Evolutionary conservation across 2,113 vertebrate species (phyloP).

Genomic region (Caranx melampygus): DNA sequence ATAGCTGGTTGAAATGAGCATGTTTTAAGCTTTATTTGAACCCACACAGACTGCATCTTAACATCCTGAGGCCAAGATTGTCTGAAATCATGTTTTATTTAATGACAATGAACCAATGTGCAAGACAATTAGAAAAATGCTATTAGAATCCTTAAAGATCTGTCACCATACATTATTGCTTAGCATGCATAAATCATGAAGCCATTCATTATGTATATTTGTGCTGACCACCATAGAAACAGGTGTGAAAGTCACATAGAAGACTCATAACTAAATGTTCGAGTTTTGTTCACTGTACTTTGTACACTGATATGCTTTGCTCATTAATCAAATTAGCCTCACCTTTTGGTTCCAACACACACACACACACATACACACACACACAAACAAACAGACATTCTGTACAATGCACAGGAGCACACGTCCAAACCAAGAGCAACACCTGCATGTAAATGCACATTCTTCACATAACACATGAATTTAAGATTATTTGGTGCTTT

Average conservation of each 20-base stretch:
- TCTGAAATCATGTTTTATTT: slow-evolving; percentile 44
- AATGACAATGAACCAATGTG: slow-evolving; percentile 28
- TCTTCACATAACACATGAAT: background rate
- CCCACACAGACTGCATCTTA: background rate
- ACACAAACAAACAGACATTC: too few relatives aligned
- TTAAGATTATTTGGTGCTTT: slow-evolving; percentile 16
- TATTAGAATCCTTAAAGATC: slow-evolving; percentile 30
- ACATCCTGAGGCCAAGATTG: slow-evolving; percentile 2
- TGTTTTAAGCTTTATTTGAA: slow-evolving; percentile 1
- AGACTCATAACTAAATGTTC: slow-evolving; percentile 43
- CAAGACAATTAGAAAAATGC: slow-evolving; percentile 25
- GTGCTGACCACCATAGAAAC: slow-evolving; percentile 50
- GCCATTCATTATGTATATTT: slow-evolving; percentile 55
- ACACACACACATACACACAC: background rate
- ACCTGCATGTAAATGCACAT: background rate
- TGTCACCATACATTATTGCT: slow-evolving; percentile 43
- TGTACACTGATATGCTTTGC: slow-evolving; percentile 25
- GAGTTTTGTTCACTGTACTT: background rate
- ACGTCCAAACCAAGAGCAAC: background rate
- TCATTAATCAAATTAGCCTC: slow-evolving; percentile 43
- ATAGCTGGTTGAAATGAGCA: background rate
- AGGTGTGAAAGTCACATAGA: slow-evolving; percentile 58
- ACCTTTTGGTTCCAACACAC: slow-evolving; percentile 12
- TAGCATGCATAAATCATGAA: slow-evolving; percentile 49
- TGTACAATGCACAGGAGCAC: background rate